Percentiles rank a stretch among this genome's conserved stretches.
phyloP scores from a whole-genome alignment of 2,797 vertebrate species.

The Leptoclinus maculatus region DNA sequence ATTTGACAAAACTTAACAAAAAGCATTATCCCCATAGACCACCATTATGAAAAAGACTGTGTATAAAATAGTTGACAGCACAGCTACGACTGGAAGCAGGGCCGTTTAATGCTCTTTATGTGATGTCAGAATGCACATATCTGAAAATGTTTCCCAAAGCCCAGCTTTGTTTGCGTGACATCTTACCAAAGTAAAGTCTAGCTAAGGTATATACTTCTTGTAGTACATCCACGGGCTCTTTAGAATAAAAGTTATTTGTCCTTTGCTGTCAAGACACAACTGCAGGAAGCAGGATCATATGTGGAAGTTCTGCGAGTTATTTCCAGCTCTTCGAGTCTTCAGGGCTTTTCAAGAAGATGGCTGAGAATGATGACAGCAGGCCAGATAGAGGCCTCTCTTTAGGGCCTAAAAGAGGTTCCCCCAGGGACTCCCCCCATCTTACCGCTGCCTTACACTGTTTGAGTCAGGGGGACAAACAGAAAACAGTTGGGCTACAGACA shows the following conservation, averaged over 20 bases:
- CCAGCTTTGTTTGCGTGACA: background rate
- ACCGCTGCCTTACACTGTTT: slow-evolving; percentile 80
- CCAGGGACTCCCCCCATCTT: slow-evolving; percentile 61
- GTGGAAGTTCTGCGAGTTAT: background rate
- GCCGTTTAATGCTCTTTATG: background rate
- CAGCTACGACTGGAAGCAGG: no score
- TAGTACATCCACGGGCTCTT: background rate
- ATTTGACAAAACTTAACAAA: no score
- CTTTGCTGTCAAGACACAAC: background rate
- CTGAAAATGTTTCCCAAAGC: background rate
- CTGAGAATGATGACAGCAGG: slow-evolving; percentile 70
- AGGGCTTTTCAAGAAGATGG: slow-evolving; percentile 62
- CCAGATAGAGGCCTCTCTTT: slow-evolving; percentile 59
- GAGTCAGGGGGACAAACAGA: slow-evolving; percentile 66
- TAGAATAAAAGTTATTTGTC: background rate
- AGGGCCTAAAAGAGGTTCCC: slow-evolving; percentile 80
- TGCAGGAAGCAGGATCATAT: background rate
- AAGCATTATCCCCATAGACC: no score
- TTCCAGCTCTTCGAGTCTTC: background rate
- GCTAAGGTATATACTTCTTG: background rate
- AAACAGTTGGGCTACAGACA: background rate
- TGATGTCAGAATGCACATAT: background rate
- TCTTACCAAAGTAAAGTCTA: background rate
- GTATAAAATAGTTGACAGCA: no score
- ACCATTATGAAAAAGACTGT: no score